Evolutionary conservation across 1,140 invertebrate species (phyloP).

Genomic region (Cheumatopsyche charites): DNA sequence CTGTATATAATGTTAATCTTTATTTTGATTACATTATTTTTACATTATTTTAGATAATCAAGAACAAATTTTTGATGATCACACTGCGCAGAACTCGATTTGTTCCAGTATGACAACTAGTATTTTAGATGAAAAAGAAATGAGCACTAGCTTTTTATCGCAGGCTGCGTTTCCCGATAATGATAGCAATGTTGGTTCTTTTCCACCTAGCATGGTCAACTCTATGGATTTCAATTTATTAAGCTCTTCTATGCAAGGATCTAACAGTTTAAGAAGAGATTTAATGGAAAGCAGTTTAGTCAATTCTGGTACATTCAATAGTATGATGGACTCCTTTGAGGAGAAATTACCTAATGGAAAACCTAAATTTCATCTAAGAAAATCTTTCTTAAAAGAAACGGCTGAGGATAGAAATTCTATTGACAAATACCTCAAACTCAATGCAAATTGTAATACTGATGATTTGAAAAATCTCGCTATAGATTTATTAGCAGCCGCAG

Average conservation of each 20-base stretch:
- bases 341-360: conserved; percentile 43
- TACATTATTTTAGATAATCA: conserved; percentile 24
- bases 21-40: neutral
- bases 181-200: conserved; percentile 58
- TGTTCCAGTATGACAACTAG: conserved; percentile 60
- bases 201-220: conserved; percentile 57
- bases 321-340: conserved; percentile 43
- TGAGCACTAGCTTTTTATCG: conserved; percentile 61
- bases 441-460: conserved; percentile 46
- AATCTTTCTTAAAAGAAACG: conserved; percentile 44
- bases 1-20: neutral
- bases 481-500: conserved; percentile 31
- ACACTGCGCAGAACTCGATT: conserved; percentile 51
- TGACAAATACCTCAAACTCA: conserved; percentile 43
- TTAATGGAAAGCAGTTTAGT: conserved; percentile 57
- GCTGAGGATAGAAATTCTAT: conserved; percentile 40
- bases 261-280: conserved; percentile 51
- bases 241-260: conserved; percentile 51
- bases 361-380: conserved; percentile 45
- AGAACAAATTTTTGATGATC: conserved; percentile 38
- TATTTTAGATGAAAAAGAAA: conserved; percentile 61
- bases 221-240: conserved; percentile 59
- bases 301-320: conserved; percentile 59
- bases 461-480: conserved; percentile 44
- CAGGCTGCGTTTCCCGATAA: conserved; percentile 60